phyloP scores from a whole-genome alignment of 2,113 vertebrate species.

The Lathamus discolor region DNA sequence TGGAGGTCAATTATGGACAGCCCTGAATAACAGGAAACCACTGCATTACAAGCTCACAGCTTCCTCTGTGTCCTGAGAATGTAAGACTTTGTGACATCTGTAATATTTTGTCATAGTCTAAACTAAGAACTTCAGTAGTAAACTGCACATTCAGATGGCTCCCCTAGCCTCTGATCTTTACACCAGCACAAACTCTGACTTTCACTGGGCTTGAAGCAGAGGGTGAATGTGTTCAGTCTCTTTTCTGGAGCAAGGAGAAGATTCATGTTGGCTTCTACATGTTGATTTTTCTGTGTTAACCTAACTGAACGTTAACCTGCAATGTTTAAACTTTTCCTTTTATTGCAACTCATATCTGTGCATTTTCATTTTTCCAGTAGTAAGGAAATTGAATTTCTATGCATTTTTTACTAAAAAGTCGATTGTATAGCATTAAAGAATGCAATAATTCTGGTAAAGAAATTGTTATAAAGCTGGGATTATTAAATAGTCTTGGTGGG shows the following conservation, averaged over 20 bases:
- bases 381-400: neutral
- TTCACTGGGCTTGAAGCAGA: neutral
- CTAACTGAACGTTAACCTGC: neutral
- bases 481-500: neutral
- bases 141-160: neutral
- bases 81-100: neutral
- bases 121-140: neutral
- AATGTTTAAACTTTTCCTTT: neutral
- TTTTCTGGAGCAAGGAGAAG: neutral
- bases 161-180: neutral
- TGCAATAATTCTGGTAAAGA: neutral
- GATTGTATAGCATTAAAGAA: neutral
- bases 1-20: rapidly evolving
- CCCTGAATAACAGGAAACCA: neutral
- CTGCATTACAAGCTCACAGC: neutral
- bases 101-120: neutral
- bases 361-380: neutral
- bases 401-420: neutral
- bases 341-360: neutral
- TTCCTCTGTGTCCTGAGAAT: neutral
- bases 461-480: neutral
- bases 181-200: neutral
- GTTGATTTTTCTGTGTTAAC: neutral
- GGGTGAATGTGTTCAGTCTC: neutral
- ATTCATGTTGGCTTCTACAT: neutral